Percentiles rank a stretch among this genome's conserved stretches.
Evolutionary conservation across 1,140 invertebrate genomes (phyloP).

Genomic region (Sinella curviseta): DNA sequence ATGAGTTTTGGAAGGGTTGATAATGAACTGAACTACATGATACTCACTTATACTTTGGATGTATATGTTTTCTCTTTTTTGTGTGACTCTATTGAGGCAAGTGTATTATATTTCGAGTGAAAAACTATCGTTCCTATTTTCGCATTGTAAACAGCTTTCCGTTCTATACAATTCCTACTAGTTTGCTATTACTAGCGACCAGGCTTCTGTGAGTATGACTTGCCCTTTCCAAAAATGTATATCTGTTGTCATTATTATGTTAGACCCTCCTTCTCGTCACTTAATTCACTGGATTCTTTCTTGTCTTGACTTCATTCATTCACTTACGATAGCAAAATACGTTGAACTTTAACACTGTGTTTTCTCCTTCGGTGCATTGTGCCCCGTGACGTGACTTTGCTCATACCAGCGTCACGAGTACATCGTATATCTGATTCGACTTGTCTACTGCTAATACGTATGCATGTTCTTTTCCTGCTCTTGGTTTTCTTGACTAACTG

Average conservation of each 20-base stretch:
- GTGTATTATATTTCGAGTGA: background rate
- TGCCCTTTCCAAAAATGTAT: too few species aligned
- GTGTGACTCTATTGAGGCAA: background rate
- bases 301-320: too few species aligned
- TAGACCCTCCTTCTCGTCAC: background rate
- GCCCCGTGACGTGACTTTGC: too few species aligned
- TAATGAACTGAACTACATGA: background rate
- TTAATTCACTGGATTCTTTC: background rate
- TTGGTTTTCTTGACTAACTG: background rate
- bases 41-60: too few species aligned
- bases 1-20: background rate
- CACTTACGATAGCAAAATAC: too few species aligned
- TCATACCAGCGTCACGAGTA: background rate
- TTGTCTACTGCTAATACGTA: background rate
- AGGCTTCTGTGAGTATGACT: too few species aligned
- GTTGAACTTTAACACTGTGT: too few species aligned
- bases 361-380: too few species aligned
- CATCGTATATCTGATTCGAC: too few species aligned
- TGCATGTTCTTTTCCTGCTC: background rate
- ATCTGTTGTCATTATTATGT: background rate
- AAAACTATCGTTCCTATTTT: background rate
- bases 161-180: background rate
- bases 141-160: background rate
- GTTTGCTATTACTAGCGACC: too few species aligned
- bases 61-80: too few species aligned